Base-by-base conservation (phyloP, 2,797 vertebrate species). In the Eospalax fontanierii region DNA sequence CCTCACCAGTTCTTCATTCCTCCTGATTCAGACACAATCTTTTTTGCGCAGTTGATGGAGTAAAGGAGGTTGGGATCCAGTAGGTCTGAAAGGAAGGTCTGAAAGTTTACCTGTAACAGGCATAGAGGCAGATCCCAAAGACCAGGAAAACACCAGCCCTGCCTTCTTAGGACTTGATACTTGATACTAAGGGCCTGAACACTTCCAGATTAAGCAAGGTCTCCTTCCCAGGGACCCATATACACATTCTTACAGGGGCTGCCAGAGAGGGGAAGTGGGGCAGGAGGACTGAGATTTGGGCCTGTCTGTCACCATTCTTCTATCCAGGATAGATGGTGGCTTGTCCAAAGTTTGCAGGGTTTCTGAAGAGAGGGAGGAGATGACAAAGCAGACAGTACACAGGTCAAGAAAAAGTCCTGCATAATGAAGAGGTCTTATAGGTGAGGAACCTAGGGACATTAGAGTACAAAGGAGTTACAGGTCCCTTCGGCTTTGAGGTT, bases 1-100 rank as follows among this genome's bases (percentile, higher is more conserved):
- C 83, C 95, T 97, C 63, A 97, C 96, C 97, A 97, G 85, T 96
- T 97, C 57, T 40, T 95, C 97, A 97, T 93, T 4, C 97, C 96
- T 24, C 82, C 79, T 9, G 71, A 24, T 83, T 19, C 6, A 0
- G 96, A 95, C 46, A 97, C n/a, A 26, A 97, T 97, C 70, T 40
- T 97, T 83, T 96, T 97, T 2, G 66, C 95, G 28, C 96, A 97
- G 35, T 33, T 70, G 68, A 97, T 93, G 43, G 66, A 11, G n/a
- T 91, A 7, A 16, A 97, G 59, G 61, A 97, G 93, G 82, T 70
- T 88, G 9, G 88, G 61, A 59, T 43, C 57, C 82, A 97, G 70
- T 30, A 97, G 24, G 6, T 97, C 97, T 97, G 91, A 83, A 96
- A 92, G 61, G n/a, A 91, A 43, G 70, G 19, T n/a, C n/a, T n/a